phyloP scores from a whole-genome alignment of 1,140 invertebrate genomes.

The Stratiolaelaps scimitus region DNA sequence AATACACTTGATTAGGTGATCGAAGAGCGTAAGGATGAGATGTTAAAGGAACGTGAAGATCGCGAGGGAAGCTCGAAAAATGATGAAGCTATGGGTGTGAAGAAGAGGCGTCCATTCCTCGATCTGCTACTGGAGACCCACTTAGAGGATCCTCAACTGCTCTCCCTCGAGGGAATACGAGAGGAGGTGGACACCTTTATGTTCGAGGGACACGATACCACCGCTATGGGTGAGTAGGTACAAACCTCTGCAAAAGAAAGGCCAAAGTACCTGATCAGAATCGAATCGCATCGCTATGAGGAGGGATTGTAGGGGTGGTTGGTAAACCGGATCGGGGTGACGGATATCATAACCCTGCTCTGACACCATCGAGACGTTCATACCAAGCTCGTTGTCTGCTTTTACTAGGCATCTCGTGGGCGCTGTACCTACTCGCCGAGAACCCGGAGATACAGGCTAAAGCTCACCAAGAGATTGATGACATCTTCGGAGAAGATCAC shows the following conservation, averaged over 20 bases:
- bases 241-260: too few species aligned
- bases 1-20: not conserved
- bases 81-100: not conserved
- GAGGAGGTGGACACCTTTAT: constrained; percentile 22
- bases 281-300: too few species aligned
- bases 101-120: constrained; percentile 12
- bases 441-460: constrained; percentile 64
- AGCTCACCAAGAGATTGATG: constrained; percentile 64
- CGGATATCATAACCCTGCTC: too few species aligned
- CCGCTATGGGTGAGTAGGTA: constrained; percentile 13
- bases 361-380: too few species aligned
- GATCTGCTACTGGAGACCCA: constrained; percentile 14
- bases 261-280: too few species aligned
- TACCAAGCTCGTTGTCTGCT: too few species aligned
- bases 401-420: constrained; percentile 43
- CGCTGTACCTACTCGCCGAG: constrained; percentile 57
- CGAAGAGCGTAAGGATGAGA: not conserved
- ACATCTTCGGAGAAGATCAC: constrained; percentile 49
- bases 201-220: constrained; percentile 24
- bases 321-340: too few species aligned
- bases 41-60: not conserved
- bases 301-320: too few species aligned
- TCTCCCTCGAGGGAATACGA: not conserved
- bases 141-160: not conserved
- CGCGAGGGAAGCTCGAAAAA: not conserved